These are phyloP conservation scores for Anthonomus grandis DNA, from an alignment of 1,140 invertebrate genomes.

Conservation along the genomic window DNA sequence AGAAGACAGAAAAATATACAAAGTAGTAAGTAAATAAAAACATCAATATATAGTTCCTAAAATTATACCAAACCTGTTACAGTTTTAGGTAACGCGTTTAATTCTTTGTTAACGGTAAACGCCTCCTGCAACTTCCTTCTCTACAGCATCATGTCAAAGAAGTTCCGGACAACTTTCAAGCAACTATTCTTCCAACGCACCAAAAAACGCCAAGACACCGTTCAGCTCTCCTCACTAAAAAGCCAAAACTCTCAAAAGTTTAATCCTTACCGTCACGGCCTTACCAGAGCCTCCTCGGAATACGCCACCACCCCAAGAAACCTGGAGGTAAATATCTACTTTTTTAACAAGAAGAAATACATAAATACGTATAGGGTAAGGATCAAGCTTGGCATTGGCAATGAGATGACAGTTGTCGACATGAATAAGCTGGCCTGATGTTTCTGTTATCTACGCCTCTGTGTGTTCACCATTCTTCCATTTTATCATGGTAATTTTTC, in stretches of 20 bases:
- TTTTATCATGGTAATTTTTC: neutral
- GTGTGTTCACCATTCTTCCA: neutral
- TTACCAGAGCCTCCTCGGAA: conserved; percentile 37
- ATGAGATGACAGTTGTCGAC: conserved; percentile 12
- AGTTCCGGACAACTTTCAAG: conserved; percentile 70
- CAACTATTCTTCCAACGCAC: conserved; percentile 56
- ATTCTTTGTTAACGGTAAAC: conserved; percentile 68
- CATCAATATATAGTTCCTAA: neutral
- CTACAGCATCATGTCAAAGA: conserved; percentile 73
- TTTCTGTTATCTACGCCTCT: conserved; percentile 25
- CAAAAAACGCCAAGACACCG: conserved; percentile 34
- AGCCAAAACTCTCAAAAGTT: conserved; percentile 33
- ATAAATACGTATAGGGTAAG: conserved; percentile 41
- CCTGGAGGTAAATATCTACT: conserved; percentile 48
- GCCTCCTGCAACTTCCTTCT: conserved; percentile 73
- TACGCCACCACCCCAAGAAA: conserved; percentile 45
- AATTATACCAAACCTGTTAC: conserved; percentile 23
- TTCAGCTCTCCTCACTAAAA: conserved; percentile 27
- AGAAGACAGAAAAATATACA: conserved; percentile 23
- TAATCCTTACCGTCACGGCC: conserved; percentile 32
- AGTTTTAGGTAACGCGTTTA: conserved; percentile 69
- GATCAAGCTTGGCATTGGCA: conserved; percentile 20
- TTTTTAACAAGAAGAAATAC: conserved; percentile 44
- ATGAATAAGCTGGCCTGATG: conserved; percentile 14
- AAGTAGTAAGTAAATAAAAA: conserved; percentile 14